Percentiles rank a stretch among this genome's conserved stretches.
Conservation (phyloP, 1,140 invertebrate species). For the Cydia amplana region DNA sequence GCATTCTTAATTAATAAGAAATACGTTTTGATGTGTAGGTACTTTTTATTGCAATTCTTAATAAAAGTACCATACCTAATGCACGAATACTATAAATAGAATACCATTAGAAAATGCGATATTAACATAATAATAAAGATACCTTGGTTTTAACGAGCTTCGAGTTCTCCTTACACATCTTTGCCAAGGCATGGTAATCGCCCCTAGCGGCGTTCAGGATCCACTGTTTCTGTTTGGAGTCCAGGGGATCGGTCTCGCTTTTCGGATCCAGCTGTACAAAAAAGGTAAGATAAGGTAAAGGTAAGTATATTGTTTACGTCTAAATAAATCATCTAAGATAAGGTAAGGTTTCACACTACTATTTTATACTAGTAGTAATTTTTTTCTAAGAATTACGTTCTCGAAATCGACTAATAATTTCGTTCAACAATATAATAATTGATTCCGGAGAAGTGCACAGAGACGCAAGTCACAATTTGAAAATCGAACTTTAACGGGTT, state of each 20-base stretch:
- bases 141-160: constrained; percentile 91
- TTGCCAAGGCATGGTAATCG: constrained; percentile 90
- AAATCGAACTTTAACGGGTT: too few species aligned
- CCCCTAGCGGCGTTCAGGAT: constrained; percentile 89
- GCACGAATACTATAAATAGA: too few species aligned
- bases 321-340: too few species aligned
- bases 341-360: background rate
- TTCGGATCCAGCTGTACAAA: constrained; percentile 61
- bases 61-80: background rate
- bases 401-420: too few species aligned
- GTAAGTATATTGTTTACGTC: too few species aligned
- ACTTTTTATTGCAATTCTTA: background rate
- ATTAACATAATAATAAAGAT: constrained; percentile 35
- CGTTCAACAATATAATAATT: too few species aligned
- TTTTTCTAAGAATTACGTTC: too few species aligned
- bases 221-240: constrained; percentile 90
- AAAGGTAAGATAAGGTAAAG: background rate
- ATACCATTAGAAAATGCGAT: too few species aligned
- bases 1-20: background rate
- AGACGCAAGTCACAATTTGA: too few species aligned
- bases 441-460: too few species aligned
- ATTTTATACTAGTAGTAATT: too few species aligned
- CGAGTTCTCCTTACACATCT: constrained; percentile 89
- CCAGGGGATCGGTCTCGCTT: constrained; percentile 70
- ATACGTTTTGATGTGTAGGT: background rate